Evolutionary conservation across 2,797 vertebrate species (phyloP).

Genomic region (Eidolon dupreanum): DNA sequence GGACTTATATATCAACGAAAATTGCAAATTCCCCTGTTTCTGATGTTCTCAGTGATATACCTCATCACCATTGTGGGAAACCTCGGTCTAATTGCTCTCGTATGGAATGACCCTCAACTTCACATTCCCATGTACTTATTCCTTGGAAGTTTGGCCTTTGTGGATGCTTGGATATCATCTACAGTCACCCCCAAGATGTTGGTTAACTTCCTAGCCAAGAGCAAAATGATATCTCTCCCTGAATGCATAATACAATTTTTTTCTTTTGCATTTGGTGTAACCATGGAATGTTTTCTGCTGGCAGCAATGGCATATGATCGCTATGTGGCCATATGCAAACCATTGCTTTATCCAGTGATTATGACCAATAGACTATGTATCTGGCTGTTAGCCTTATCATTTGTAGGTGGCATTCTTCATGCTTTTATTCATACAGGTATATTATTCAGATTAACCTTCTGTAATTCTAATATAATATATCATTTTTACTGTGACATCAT

Average conservation of each 20-base stretch:
- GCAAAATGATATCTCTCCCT: background rate
- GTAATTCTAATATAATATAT: constrained; percentile 46
- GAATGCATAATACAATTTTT: constrained; percentile 57
- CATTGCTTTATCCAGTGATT: constrained; percentile 59
- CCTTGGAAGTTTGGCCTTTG: background rate
- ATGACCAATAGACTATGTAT: constrained; percentile 46
- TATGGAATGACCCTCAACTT: constrained; percentile 45
- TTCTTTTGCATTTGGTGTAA: constrained; percentile 45
- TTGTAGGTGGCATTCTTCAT: constrained; percentile 19
- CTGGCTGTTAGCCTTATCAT: background rate
- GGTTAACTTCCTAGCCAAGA: background rate
- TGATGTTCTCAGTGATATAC: constrained; percentile 47
- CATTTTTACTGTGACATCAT: constrained; percentile 72
- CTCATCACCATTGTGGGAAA: constrained; percentile 60
- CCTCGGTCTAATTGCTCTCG: constrained; percentile 47
- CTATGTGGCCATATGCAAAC: constrained; percentile 54
- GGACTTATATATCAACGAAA: constrained; percentile 2
- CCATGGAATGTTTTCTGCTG: constrained; percentile 65
- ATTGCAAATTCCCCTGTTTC: constrained; percentile 1
- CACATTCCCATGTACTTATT: constrained; percentile 64
- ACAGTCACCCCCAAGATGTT: background rate
- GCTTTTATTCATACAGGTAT: background rate
- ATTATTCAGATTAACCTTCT: constrained; percentile 55
- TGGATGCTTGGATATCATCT: constrained; percentile 21
- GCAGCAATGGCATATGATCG: constrained; percentile 63